Conservation (phyloP, 2,113 vertebrate species). For the Dromas ardeola region DNA sequence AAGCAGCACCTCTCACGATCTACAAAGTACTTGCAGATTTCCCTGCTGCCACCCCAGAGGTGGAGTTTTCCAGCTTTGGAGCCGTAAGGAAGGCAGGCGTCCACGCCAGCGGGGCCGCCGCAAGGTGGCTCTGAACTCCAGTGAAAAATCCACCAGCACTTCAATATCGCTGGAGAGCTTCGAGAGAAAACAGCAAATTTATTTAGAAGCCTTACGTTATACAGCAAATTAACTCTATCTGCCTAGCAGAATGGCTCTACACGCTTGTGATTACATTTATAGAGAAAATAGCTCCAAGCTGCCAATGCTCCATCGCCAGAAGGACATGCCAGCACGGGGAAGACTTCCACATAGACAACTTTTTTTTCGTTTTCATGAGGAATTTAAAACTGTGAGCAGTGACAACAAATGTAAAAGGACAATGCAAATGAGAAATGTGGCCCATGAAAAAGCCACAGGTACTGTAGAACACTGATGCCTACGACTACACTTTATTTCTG, state of each 20-base stretch:
- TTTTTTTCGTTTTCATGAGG: too few relatives aligned
- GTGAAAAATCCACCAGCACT: not conserved
- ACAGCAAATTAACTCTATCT: not conserved
- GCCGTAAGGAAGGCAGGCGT: accelerated
- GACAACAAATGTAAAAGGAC: not conserved
- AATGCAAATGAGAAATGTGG: not conserved
- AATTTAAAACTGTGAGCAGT: not conserved
- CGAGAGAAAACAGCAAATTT: not conserved
- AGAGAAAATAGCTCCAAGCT: not conserved
- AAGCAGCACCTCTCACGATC: not conserved
- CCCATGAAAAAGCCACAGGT: not conserved
- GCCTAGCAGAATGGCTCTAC: not conserved
- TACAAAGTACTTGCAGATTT: not conserved
- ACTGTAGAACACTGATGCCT: not conserved
- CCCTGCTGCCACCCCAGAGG: not conserved
- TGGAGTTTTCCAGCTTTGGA: not conserved
- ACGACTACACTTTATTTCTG: not conserved
- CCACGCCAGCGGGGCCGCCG: not conserved
- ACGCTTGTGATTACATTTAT: not conserved
- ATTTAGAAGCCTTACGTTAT: not conserved
- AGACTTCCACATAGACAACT: not conserved
- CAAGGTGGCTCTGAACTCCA: slow-evolving; percentile 28
- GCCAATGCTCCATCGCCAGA: not conserved
- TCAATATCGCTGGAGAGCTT: not conserved
- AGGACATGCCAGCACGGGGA: accelerated